A percentile compares a stretch with the other conserved stretches of the same genome.
phyloP scores from a whole-genome alignment of 2,888 invertebrate species.

The Andrena praecox region DNA sequence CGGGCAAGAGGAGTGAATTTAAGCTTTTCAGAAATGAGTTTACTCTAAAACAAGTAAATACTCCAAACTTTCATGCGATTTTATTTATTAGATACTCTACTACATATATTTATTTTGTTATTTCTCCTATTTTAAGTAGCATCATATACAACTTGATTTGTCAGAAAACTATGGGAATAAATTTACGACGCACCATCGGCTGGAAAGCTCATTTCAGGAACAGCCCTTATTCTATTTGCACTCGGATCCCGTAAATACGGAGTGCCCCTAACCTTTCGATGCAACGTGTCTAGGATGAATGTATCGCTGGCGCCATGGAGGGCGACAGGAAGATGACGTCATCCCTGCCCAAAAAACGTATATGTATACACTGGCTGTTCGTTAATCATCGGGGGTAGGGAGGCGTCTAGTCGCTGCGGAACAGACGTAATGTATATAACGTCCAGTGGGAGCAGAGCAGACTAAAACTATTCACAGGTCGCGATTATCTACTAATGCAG shows the following conservation, averaged over 20 bases:
- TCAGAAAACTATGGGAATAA: not conserved
- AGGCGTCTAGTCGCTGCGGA: not conserved
- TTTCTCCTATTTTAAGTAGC: not conserved
- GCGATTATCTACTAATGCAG: not conserved
- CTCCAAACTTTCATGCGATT: no score
- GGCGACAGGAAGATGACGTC: slow-evolving; percentile 60
- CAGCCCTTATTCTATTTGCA: slow-evolving; percentile 40
- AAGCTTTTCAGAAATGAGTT: no score
- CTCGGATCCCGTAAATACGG: slow-evolving; percentile 37
- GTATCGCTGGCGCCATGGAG: slow-evolving; percentile 55
- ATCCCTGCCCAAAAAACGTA: slow-evolving; percentile 41
- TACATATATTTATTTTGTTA: no score
- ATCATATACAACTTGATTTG: not conserved
- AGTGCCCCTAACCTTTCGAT: slow-evolving; percentile 21
- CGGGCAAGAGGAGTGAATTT: no score
- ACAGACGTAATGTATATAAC: not conserved
- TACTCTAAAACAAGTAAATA: no score
- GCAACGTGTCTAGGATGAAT: slow-evolving; percentile 12
- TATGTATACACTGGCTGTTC: slow-evolving; percentile 17
- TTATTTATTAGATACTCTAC: no score
- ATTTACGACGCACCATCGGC: not conserved
- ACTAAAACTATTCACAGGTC: not conserved
- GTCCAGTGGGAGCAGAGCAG: not conserved
- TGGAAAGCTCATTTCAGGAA: not conserved
- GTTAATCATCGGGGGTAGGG: slow-evolving; percentile 37